Conservation (phyloP, 2,888 invertebrate species). For the Catocala sponsa region DNA sequence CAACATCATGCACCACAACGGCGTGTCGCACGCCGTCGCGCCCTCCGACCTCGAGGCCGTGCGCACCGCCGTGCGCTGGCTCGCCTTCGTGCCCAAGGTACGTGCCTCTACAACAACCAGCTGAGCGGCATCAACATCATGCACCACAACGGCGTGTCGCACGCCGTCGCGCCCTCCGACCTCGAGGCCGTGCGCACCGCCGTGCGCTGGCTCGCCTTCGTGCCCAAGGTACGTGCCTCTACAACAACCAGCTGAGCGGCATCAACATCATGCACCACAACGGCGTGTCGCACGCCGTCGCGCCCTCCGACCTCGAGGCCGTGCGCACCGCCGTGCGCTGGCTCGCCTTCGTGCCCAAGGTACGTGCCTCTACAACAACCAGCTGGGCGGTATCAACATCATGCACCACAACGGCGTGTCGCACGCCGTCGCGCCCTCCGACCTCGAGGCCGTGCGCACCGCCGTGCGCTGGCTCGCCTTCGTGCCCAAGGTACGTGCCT, state of each 20-base stretch:
- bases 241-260: constrained; percentile 98
- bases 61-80: constrained; percentile 95
- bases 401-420: constrained; percentile 99
- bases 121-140: constrained; percentile 99
- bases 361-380: constrained; percentile 91
- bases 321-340: constrained; percentile 95
- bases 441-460: constrained; percentile 96
- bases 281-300: constrained; percentile 98
- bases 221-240: constrained; percentile 91
- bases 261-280: constrained; percentile 99
- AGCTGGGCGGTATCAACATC: constrained; percentile 99
- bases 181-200: constrained; percentile 96
- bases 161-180: constrained; percentile 96
- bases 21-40: constrained; percentile 97
- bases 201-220: constrained; percentile 97
- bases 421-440: constrained; percentile 96
- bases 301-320: constrained; percentile 96
- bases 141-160: constrained; percentile 99
- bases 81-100: constrained; percentile 97
- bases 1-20: constrained; percentile 99
- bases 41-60: constrained; percentile 97
- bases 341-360: constrained; percentile 97
- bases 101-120: constrained; percentile 92
- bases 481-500: constrained; percentile 92
- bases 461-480: constrained; percentile 97